Conservation (phyloP, 2,888 invertebrate species). For the Chalcosyrphus nemorum region DNA sequence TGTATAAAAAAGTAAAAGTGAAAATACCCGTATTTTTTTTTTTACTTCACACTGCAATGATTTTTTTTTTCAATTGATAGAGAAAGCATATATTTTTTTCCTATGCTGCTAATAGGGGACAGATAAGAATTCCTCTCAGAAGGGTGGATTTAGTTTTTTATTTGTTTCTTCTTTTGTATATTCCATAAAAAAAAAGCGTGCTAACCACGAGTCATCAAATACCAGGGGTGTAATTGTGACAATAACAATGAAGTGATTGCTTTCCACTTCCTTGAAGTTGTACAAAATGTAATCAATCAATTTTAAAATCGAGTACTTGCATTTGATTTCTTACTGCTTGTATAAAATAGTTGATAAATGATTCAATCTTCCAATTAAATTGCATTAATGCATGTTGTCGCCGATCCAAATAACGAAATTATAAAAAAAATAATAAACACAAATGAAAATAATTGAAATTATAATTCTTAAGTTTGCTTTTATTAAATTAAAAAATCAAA, state of each 20-base stretch:
- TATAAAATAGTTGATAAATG: constrained; percentile 38
- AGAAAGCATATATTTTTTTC: constrained; percentile 22
- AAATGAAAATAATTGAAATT: constrained; percentile 7
- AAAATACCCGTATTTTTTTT: constrained; percentile 61
- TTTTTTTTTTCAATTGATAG: constrained; percentile 35
- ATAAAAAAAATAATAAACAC: constrained; percentile 17
- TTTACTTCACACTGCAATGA: constrained; percentile 35
- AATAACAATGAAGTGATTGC: constrained; percentile 13
- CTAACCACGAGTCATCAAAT: constrained; percentile 50
- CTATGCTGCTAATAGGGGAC: constrained; percentile 55
- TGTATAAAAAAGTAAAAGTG: constrained; percentile 37
- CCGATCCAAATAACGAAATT: not conserved
- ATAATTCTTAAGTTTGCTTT: constrained; percentile 27
- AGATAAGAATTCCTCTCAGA: constrained; percentile 42
- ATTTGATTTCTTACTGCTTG: constrained; percentile 17
- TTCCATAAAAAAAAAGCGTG: constrained; percentile 47
- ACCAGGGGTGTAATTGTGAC: constrained; percentile 39
- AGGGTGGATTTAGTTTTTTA: constrained; percentile 46
- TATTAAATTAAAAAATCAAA: constrained; percentile 72
- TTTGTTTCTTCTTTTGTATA: not conserved
- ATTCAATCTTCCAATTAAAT: constrained; percentile 38
- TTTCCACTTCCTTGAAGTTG: constrained; percentile 46
- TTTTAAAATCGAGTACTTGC: constrained; percentile 50
- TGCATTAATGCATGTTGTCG: constrained; percentile 50
- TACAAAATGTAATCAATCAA: constrained; percentile 63